Evolutionary conservation across 2,888 invertebrate genomes (phyloP), one percentile per base, ranked within the genome.

Genomic region (Heteropelma amictum): DNA sequence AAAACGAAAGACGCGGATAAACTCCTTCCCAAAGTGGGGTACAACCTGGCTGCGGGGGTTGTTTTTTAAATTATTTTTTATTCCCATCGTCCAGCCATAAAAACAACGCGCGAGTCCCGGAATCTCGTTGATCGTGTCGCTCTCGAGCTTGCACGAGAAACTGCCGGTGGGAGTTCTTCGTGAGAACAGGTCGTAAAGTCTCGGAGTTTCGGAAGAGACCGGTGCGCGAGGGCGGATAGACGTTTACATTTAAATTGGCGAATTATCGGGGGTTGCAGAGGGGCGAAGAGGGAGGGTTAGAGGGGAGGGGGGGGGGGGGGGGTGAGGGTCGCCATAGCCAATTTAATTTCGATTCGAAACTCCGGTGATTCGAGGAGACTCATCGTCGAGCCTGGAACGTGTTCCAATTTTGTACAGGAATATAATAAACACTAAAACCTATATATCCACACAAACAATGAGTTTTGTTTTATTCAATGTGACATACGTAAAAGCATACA

Each of bases 161-260:
- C 23, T 10, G 21, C 45, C 40, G 10, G 42, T 38, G 12, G 54
- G 19, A 51, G 23, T 28, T 65, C 21, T 38, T 53, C 72, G 60
- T 23, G 71, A 72, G 71, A 53, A 63, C 54, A 26, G 58, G 60
- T 65, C 40, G 58, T 72, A 72, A 72, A 72, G 42, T 60, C 65
- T 58, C 28, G 4, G 61, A 35, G 38, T 23, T 12, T 17, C 21
- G 23, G 23, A n/a, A n/a, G n/a, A n/a, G n/a, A n/a, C n/a, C n/a
- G 21, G 49, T 23, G 49, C 7, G 63, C 35, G 38, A 51, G 35
- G 63, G 61, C 23, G 49, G 53, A 42, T n/a, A 14, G 56, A 61
- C 67, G 72, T 67, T 72, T 72, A 72, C 67, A 72, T 72, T 72
- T 72, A 72, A 68, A 72, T 72, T 68, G 67, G 61, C 40, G 56